Conservation (phyloP, 2,113 vertebrate species). For the Solenodon paradoxus region DNA sequence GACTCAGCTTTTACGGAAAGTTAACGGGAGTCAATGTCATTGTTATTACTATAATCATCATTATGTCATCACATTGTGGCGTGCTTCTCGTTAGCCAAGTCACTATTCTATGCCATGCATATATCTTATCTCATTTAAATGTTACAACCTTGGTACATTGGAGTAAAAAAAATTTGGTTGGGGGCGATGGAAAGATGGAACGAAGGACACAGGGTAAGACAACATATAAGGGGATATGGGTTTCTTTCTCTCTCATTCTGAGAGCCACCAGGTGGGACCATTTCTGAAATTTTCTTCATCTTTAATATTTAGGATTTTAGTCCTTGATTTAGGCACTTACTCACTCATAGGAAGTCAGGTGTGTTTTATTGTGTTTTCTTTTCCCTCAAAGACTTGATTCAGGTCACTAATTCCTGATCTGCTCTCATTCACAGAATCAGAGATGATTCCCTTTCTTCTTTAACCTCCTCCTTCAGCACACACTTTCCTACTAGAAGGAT, state of each 20-base stretch:
- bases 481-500: not conserved
- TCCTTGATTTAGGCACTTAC: not conserved
- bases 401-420: not conserved
- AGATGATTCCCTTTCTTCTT: not conserved
- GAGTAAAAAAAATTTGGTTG: not conserved
- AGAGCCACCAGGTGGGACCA: not conserved
- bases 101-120: rapidly evolving
- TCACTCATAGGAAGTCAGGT: not conserved
- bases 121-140: not conserved
- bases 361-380: not conserved
- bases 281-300: not conserved
- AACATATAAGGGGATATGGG: not conserved
- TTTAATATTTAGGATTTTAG: not conserved
- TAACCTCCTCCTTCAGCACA: not conserved
- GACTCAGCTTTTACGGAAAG: not conserved
- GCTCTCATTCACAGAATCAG: not conserved
- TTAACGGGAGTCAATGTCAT: not conserved
- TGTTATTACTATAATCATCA: no score
- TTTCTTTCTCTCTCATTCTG: not conserved
- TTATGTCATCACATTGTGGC: not conserved
- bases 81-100: not conserved
- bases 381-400: not conserved
- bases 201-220: not conserved
- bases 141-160: not conserved
- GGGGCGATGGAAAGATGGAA: not conserved